These are phyloP conservation scores for Manis javanica DNA, from an alignment of 2,797 vertebrate genomes.

Conservation along the genomic window DNA sequence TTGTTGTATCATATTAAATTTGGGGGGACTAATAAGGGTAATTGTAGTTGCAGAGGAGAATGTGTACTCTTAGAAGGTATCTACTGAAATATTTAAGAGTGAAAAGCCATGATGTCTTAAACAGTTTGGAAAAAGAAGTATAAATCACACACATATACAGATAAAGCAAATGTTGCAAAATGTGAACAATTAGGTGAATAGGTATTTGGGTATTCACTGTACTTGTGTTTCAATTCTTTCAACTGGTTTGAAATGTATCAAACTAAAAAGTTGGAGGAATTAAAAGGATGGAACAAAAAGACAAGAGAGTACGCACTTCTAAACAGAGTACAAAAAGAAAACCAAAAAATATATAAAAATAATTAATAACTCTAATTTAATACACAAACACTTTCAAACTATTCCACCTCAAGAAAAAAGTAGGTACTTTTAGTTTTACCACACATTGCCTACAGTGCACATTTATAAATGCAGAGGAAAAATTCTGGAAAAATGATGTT, in stretches of 20 bases:
- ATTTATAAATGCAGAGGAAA: conserved; percentile 44
- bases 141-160: not conserved
- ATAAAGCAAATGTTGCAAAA: conserved; percentile 47
- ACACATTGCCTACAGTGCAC: not conserved
- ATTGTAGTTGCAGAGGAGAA: not conserved
- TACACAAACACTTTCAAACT: conserved; percentile 45
- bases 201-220: not conserved
- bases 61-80: not conserved
- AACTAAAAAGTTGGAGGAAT: conserved; percentile 13
- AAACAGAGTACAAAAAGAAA: not conserved
- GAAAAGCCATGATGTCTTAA: conserved; percentile 19
- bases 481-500: not conserved
- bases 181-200: not conserved
- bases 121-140: not conserved
- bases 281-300: conserved; percentile 44
- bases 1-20: not conserved
- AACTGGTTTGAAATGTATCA: conserved; percentile 32
- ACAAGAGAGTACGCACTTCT: not conserved
- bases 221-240: conserved; percentile 50
- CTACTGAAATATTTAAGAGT: not conserved
- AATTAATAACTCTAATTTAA: conserved; percentile 30
- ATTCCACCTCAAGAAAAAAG: conserved; percentile 11
- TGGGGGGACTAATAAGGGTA: not conserved
- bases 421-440: not conserved
- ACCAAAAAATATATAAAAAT: not conserved